Conservation (phyloP, 2,888 invertebrate species). For the Cremastinae sp. region DNA sequence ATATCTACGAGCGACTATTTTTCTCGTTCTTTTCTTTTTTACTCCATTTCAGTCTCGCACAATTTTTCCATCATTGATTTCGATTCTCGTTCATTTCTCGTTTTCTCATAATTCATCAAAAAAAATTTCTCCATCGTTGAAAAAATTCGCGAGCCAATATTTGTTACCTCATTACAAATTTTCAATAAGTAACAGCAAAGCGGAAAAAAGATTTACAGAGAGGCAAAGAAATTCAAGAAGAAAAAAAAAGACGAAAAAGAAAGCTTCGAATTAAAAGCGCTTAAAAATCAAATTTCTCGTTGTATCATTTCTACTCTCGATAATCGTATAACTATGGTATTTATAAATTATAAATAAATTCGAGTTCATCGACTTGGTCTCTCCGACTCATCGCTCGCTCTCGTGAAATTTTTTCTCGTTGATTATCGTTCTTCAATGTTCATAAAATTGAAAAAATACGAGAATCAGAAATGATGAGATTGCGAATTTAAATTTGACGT, state of each 20-base stretch:
- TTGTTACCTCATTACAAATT: not conserved
- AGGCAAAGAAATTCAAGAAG: no score
- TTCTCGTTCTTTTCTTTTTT: not conserved
- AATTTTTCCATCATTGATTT: not conserved
- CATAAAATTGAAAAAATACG: no score
- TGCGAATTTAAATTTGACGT: conserved; percentile 5
- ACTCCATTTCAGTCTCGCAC: conserved; percentile 19
- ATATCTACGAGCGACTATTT: conserved; percentile 63
- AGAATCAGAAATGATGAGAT: no score
- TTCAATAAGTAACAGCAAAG: no score
- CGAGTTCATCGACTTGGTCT: conserved; percentile 19
- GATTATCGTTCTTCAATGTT: no score
- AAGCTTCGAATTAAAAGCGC: conserved; percentile 11
- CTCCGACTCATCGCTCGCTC: conserved; percentile 13
- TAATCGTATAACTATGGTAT: conserved; percentile 21
- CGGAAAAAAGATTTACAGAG: conserved; percentile 32
- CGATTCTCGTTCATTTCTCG: conserved; percentile 3
- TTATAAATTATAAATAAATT: conserved; percentile 47
- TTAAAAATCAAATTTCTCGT: not conserved
- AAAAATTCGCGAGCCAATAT: conserved; percentile 11
- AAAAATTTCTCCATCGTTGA: no score
- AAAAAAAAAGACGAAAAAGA: not conserved
- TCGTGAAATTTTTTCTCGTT: no score
- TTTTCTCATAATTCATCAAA: conserved; percentile 2
- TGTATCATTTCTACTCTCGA: conserved; percentile 4